These are phyloP conservation scores for Quadriops clusia DNA, from an alignment of 2,888 invertebrate species.

Conservation along the genomic window DNA sequence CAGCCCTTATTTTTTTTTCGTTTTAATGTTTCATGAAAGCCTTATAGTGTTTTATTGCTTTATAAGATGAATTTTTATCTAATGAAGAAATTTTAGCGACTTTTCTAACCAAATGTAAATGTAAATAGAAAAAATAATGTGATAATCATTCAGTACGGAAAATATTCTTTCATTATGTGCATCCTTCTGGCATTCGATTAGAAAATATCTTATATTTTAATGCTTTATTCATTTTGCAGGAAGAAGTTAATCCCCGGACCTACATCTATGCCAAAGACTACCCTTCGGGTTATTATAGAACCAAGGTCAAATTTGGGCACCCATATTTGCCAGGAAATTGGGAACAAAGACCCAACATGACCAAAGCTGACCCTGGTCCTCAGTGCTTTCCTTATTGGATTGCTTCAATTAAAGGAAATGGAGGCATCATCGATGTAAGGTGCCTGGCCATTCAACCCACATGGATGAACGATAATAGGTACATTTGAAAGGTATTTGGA, in stretches of 20 bases:
- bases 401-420: slow-evolving; percentile 49
- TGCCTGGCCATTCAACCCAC: slow-evolving; percentile 73
- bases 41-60: too few species aligned
- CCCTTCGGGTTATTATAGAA: slow-evolving; percentile 39
- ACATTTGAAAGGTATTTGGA: slow-evolving; percentile 30
- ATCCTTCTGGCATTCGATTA: too few species aligned
- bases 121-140: too few species aligned
- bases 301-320: slow-evolving; percentile 44
- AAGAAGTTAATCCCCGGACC: background rate
- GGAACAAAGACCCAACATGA: slow-evolving; percentile 36
- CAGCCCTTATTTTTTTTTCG: too few species aligned
- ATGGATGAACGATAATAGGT: slow-evolving; percentile 66
- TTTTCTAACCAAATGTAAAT: too few species aligned
- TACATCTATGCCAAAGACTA: slow-evolving; percentile 24
- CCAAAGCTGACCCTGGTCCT: slow-evolving; percentile 31
- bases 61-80: too few species aligned
- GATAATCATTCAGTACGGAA: too few species aligned
- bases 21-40: too few species aligned
- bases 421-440: slow-evolving; percentile 46
- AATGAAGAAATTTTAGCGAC: too few species aligned
- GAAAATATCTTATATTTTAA: too few species aligned
- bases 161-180: too few species aligned
- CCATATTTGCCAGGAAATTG: slow-evolving; percentile 48
- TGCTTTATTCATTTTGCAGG: slow-evolving; percentile 1
- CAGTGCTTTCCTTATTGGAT: slow-evolving; percentile 63